Evolutionary conservation across 2,888 invertebrate genomes (phyloP).

Genomic region (Mechanitis messenoides): DNA sequence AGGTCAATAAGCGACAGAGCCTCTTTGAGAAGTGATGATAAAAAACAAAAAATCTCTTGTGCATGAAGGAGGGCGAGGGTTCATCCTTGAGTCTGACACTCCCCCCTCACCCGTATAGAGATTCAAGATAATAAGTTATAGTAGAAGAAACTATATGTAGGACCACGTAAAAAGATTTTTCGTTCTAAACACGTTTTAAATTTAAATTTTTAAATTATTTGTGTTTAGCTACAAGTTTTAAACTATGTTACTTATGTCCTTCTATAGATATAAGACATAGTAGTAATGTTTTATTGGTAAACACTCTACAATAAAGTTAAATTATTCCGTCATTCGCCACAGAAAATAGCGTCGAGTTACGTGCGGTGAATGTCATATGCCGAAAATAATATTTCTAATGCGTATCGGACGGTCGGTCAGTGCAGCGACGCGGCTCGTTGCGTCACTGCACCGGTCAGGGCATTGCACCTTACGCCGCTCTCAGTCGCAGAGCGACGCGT

Average conservation of each 20-base stretch:
- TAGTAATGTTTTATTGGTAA: slow-evolving; percentile 20
- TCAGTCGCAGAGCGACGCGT: slow-evolving; percentile 25
- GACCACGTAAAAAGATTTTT: too few species aligned
- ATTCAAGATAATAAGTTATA: slow-evolving; percentile 4
- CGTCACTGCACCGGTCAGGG: slow-evolving; percentile 69
- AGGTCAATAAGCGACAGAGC: slow-evolving; percentile 65
- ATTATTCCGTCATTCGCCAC: slow-evolving; percentile 51
- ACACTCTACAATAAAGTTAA: slow-evolving; percentile 36
- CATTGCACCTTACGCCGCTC: slow-evolving; percentile 64
- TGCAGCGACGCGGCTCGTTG: slow-evolving; percentile 61
- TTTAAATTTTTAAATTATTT: neutral
- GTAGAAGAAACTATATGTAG: slow-evolving; percentile 3
- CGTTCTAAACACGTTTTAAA: neutral
- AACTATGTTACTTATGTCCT: too few species aligned
- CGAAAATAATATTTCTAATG: slow-evolving; percentile 58
- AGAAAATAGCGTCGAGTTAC: slow-evolving; percentile 43
- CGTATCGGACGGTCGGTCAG: slow-evolving; percentile 58
- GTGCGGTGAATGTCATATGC: slow-evolving; percentile 64
- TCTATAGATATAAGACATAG: slow-evolving; percentile 29
- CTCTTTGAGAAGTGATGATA: slow-evolving; percentile 43
- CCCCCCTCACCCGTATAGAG: slow-evolving; percentile 38
- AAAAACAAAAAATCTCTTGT: slow-evolving; percentile 47
- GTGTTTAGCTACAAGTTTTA: too few species aligned
- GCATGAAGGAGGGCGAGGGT: slow-evolving; percentile 56
- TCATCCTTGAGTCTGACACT: slow-evolving; percentile 46